These are phyloP conservation scores for Piscicola geometra DNA, from an alignment of 2,888 invertebrate species.

Conservation along the genomic window DNA sequence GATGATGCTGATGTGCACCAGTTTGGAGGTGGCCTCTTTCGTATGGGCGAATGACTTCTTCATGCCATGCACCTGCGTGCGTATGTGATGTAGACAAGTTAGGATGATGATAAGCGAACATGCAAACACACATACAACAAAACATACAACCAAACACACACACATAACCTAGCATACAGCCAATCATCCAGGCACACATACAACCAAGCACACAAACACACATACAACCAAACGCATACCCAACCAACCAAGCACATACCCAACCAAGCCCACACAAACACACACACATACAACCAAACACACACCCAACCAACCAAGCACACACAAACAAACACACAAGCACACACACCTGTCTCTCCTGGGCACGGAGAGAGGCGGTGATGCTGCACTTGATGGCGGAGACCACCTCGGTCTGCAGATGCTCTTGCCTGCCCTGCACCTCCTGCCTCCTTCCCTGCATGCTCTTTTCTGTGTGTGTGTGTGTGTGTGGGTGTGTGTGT, in stretches of 20 bases:
- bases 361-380: background rate
- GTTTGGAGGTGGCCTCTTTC: background rate
- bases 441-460: background rate
- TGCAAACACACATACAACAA: background rate
- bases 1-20: too few relatives aligned
- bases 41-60: background rate
- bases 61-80: conserved; percentile 10
- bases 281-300: too few relatives aligned
- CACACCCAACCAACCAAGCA: too few relatives aligned
- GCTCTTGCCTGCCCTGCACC: background rate
- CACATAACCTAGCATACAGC: background rate
- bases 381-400: background rate
- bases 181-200: background rate
- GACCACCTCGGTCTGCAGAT: background rate
- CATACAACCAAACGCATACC: background rate
- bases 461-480: too few relatives aligned
- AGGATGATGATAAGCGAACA: background rate
- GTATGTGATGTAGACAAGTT: background rate
- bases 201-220: background rate
- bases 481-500: too few relatives aligned
- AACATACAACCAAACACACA: background rate
- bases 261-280: too few relatives aligned
- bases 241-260: too few relatives aligned
- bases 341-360: background rate
- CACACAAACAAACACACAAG: too few relatives aligned